Conservation (phyloP, 2,888 invertebrate genomes). For the Steinernema hermaphroditum region DNA sequence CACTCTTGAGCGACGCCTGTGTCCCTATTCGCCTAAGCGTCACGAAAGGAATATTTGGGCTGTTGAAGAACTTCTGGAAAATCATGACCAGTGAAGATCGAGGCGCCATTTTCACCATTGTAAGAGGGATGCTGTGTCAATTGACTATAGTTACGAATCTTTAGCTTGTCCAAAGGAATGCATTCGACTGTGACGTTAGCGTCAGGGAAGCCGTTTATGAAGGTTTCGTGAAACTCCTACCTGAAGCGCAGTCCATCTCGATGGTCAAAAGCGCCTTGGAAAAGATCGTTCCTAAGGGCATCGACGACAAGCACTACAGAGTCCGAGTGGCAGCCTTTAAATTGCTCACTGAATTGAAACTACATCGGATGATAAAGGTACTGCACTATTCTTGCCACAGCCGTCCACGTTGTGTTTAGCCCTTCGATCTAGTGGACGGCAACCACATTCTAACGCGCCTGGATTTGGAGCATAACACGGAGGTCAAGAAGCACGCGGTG, state of each 20-base stretch:
- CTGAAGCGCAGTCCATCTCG: neutral
- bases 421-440: neutral
- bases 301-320: conserved; percentile 9
- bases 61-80: neutral
- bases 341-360: neutral
- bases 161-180: neutral
- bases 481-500: neutral
- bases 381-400: too few relatives aligned
- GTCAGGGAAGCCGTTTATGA: neutral
- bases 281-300: neutral
- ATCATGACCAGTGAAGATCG: neutral
- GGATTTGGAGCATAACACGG: conserved; percentile 6
- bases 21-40: neutral
- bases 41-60: neutral
- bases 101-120: neutral
- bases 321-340: neutral
- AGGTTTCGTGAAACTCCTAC: neutral
- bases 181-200: neutral
- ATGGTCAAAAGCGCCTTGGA: neutral
- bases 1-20: neutral
- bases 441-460: neutral
- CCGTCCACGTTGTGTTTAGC: too few relatives aligned
- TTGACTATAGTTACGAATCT: too few relatives aligned
- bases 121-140: too few relatives aligned
- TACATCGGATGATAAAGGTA: conserved; percentile 1